A percentile compares a stretch with the other conserved stretches of the same genome.
These are phyloP conservation scores for Labia minor DNA, from an alignment of 2,888 invertebrate genomes.

Conservation along the genomic window DNA sequence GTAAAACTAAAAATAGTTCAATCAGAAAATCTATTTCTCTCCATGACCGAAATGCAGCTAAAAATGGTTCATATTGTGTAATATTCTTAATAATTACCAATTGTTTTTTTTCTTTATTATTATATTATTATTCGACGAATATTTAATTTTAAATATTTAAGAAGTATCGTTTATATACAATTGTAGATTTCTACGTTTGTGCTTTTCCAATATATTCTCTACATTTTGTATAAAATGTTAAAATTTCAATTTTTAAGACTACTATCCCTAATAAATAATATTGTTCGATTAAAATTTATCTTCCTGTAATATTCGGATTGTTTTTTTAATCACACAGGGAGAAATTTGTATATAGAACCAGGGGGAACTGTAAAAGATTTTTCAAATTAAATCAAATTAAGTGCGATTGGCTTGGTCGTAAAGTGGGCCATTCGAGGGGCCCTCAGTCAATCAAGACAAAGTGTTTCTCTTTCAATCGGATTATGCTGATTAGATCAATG, in stretches of 20 bases:
- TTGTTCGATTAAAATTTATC: not conserved
- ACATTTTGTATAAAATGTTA: not conserved
- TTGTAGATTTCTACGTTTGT: too few species aligned
- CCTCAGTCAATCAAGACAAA: slow-evolving; percentile 2
- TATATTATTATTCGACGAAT: too few species aligned
- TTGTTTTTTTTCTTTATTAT: too few species aligned
- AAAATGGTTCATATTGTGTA: too few species aligned
- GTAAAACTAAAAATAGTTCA: too few species aligned
- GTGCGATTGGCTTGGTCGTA: slow-evolving; percentile 8
- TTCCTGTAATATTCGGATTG: not conserved
- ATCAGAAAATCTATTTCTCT: too few species aligned
- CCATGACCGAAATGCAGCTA: too few species aligned
- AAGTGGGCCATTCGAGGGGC: slow-evolving; percentile 4
- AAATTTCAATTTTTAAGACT: slow-evolving; percentile 1
- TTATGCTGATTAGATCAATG: slow-evolving; percentile 13
- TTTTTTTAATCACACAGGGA: not conserved
- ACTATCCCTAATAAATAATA: not conserved
- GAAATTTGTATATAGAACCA: not conserved
- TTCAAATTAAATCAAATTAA: slow-evolving; percentile 13
- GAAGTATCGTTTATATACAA: too few species aligned
- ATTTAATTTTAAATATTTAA: too few species aligned
- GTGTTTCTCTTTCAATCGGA: slow-evolving; percentile 1
- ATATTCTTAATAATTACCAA: too few species aligned
- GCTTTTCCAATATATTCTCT: too few species aligned
- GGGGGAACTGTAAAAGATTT: not conserved